Evolutionary conservation across 2,888 invertebrate genomes (phyloP), one percentile per base, ranked within the genome.

Genomic region (Aproaerema taeniolella): DNA sequence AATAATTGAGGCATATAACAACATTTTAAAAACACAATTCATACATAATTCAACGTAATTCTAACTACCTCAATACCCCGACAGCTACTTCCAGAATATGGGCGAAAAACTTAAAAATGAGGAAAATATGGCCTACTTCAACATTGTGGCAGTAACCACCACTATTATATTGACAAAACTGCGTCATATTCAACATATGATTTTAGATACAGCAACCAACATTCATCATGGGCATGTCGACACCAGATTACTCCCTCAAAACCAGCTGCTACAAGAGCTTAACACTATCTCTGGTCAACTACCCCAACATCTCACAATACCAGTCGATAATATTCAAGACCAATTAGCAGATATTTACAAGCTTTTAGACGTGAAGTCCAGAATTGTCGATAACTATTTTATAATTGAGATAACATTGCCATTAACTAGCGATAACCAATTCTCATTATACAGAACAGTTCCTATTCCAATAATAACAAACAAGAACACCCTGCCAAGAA

Each of bases 241-340:
- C 5, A 17, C 11, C 16, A 9, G 10, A 10, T n/a, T 32, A 10
- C 10, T 32, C 15, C 10, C 32, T 5, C 32, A 32, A 11, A 17
- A 17, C n/a, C 32, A 32, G 8, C 10, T 32, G 1, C n/a, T 17
- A 32, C 16, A 32, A 10, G 17, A 32, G 8, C 17, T 32, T 2
- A 32, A 17, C 10, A 16, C 8, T 16, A 17, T 32, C 4, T 16
- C 32, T 5, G 32, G 17, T 11, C 16, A 17, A 32, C 9, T 32
- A 16, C 17, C 32, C 11, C 15, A 32, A 17, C 17, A 32, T 16
- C 17, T 32, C n/a, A 17, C 32, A 32, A 7, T 32, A 32, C 32
- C 32, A 10, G 17, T 32, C 3, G 17, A 32, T 2, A 14, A 32
- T 17, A 32, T 17, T 6, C 17, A 16, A n/a, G 8, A n/a, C 9